phyloP scores from a whole-genome alignment of 1,140 invertebrate species.

The Drosophila varians region DNA sequence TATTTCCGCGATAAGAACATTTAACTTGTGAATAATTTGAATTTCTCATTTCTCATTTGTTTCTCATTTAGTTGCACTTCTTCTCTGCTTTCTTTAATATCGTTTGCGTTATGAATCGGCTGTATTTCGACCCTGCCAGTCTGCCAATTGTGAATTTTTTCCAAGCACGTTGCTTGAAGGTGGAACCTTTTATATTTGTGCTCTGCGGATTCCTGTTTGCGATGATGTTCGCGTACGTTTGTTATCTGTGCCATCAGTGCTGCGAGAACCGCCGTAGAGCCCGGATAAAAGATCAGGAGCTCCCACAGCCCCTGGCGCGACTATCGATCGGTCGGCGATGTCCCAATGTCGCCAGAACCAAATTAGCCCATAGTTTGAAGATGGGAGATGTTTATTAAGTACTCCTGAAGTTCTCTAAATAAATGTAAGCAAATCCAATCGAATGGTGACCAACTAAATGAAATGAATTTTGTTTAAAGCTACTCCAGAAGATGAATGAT shows the following conservation, averaged over 20 bases:
- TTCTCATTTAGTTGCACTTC: conserved; percentile 21
- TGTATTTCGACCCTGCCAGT: no score
- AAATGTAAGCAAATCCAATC: no score
- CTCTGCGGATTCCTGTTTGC: neutral
- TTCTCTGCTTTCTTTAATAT: neutral
- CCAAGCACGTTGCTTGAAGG: neutral
- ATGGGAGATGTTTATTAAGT: conserved; percentile 4
- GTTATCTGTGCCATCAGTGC: conserved; percentile 21
- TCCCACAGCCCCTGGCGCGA: neutral
- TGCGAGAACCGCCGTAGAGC: conserved; percentile 20
- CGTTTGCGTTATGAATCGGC: conserved; percentile 24
- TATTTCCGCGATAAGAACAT: conserved; percentile 1
- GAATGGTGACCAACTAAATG: neutral
- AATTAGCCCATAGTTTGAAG: conserved; percentile 6
- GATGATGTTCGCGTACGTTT: conserved; percentile 9
- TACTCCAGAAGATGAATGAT: neutral
- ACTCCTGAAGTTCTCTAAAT: neutral
- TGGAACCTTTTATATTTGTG: conserved; percentile 4
- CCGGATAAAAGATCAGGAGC: neutral
- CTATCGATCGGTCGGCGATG: conserved; percentile 17
- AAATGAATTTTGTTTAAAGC: neutral
- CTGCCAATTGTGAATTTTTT: no score
- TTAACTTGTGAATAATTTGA: neutral
- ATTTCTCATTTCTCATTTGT: neutral
- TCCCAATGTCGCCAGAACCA: conserved; percentile 3